Percentiles rank a stretch among this genome's conserved stretches.
phyloP scores from a whole-genome alignment of 1,140 invertebrate genomes.

The Aphaenogaster rudis region DNA sequence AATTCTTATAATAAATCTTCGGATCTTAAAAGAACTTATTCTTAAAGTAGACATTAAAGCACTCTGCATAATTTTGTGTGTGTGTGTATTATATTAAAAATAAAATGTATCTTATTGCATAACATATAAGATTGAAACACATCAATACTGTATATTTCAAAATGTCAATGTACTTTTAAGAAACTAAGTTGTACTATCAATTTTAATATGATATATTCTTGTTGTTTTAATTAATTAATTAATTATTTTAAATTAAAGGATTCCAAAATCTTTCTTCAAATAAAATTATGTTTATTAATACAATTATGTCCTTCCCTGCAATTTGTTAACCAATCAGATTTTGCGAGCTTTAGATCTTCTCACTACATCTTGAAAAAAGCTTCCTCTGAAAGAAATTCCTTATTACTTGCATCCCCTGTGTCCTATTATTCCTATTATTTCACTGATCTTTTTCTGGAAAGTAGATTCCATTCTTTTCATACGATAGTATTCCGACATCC shows the following conservation, averaged over 20 bases:
- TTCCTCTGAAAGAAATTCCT: background rate
- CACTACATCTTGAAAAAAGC: background rate
- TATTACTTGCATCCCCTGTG: constrained; percentile 7
- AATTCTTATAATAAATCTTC: too few relatives aligned
- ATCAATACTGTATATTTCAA: background rate
- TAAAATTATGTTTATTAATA: background rate
- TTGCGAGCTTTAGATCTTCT: background rate
- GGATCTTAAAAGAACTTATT: too few relatives aligned
- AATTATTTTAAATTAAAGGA: background rate
- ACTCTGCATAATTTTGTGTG: too few relatives aligned
- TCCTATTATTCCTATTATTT: constrained; percentile 11
- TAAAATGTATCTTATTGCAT: too few relatives aligned
- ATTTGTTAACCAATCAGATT: constrained; percentile 1
- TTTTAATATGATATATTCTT: background rate
- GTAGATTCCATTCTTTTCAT: constrained; percentile 47
- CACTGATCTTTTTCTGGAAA: constrained; percentile 34
- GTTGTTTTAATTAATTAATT: background rate
- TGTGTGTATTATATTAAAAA: too few relatives aligned
- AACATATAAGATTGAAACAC: too few relatives aligned
- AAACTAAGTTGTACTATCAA: background rate
- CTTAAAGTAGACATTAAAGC: too few relatives aligned
- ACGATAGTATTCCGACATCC: constrained; percentile 36
- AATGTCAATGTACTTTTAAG: background rate
- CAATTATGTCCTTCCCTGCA: background rate
- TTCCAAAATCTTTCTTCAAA: background rate